These are phyloP conservation scores for Lucinisca nassula DNA, from an alignment of 2,888 invertebrate species.

Conservation along the genomic window DNA sequence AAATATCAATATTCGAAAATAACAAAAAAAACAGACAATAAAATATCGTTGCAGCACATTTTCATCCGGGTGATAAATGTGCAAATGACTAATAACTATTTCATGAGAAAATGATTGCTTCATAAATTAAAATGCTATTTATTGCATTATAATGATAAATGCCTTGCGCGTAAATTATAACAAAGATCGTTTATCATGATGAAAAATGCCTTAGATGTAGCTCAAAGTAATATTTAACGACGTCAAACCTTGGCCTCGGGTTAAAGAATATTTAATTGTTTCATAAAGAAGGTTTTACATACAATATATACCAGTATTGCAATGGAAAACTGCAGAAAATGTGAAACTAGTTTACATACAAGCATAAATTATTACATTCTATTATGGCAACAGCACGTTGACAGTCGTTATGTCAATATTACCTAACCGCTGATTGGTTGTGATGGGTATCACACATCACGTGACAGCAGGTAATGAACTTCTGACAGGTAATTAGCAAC, in stretches of 20 bases:
- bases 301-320: no score
- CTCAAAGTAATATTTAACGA: neutral
- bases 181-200: neutral
- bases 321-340: no score
- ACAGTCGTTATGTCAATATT: slow-evolving; percentile 7
- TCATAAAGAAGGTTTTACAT: no score
- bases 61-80: neutral
- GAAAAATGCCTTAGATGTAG: neutral
- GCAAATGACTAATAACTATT: neutral
- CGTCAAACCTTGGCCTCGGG: neutral
- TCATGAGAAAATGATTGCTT: neutral
- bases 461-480: slow-evolving; percentile 42
- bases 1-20: no score
- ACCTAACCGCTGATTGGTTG: slow-evolving; percentile 43
- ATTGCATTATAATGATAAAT: slow-evolving; percentile 7
- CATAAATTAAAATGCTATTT: neutral
- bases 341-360: no score
- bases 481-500: slow-evolving; percentile 62
- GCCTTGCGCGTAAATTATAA: neutral
- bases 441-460: slow-evolving; percentile 54
- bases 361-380: neutral
- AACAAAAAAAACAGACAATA: no score
- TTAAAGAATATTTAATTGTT: neutral
- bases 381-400: neutral
- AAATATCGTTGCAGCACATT: no score